Base-by-base conservation (phyloP, 2,113 vertebrate genomes). In the Nothocercus nigrocapillus region DNA sequence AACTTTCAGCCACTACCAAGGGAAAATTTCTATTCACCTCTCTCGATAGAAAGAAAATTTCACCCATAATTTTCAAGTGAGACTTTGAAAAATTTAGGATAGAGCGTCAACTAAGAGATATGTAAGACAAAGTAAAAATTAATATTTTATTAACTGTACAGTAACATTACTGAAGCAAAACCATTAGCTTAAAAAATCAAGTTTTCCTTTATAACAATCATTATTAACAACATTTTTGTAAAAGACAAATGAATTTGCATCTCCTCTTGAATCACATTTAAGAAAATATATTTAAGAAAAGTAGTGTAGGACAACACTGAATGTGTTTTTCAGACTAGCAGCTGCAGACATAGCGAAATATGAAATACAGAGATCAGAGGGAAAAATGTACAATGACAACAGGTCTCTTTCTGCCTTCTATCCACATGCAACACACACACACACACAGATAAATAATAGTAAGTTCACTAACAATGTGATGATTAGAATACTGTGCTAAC, bases 61-160 rank as follows among this genome's bases (percentile, higher is more conserved):
- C 38, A 90, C 40, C 32, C 19, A 62, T 44, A 74, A 34, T 84
- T 92, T 95, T 92, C 54, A 78, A 82, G 40, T 67, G 42, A 79
- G 85, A 87, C 34, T 63, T 82, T 90, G 42, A 96, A 47, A 94
- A 96, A 95, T 87, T 72, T 76, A 89, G 66, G 15, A 82, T 28
- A 56, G 20, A 94, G 18, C 51, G 49, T 5, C 80, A 89, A 24
- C 25, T 80, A 53, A n/a, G 69, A 95, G 59, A 17, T 80, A 81
- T 53, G 42, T 63, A 90, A 78, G 13, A 67, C 85, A 59, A 93
- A 51, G 24, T 40, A 92, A 87, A 89, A 87, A 90, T 79, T 86
- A 61, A 91, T 68, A 47, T 84, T 44, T 36, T 62, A 56, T 93
- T 92, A 92, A 51, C 27, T 15, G 22, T 82, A 91, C 17, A 34